Base-by-base conservation (phyloP, 2,797 vertebrate species). In the Xenops minutus region DNA sequence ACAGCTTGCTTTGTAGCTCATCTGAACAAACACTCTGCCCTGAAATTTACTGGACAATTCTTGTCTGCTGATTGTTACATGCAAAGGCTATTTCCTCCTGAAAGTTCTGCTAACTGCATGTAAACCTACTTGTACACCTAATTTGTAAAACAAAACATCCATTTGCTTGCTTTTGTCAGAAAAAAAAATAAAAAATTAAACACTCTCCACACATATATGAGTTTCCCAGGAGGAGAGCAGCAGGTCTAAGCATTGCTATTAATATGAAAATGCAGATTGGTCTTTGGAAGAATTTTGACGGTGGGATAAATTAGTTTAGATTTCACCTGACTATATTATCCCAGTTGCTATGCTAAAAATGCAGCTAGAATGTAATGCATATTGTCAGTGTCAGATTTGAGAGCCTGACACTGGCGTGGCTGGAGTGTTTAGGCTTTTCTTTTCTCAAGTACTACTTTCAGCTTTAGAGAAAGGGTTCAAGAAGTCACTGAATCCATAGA, bases 321-420 rank as follows among this genome's bases (percentile, higher is more conserved):
- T 97, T 97, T 96, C 91, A 90, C 91, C 91, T 91, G 95, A 95
- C 85, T 94, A 30, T 90, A 67, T 97, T 96, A 89, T 96, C 85
- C 48, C 39, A 46, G 63, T 51, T 96, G 75, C 49, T 92, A 63
- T 95, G 86, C 85, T 94, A 91, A 94, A 97, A 96, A 94, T 86
- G 84, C 84, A 95, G 74, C 71, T 41, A 73, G 94, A 87, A 89
- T 73, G 41, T 59, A 88, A 86, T 67, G 64, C 67, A 10, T 59
- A 49, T 80, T 80, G 89, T 63, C 87, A 79, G 90, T 49, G 39
- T 66, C 66, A 92, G 88, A 69, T 36, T 59, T 49, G 67, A 92
- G 97, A 91, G 85, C 48, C 64, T 86, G 92, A 86, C 87, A 85
- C 39, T 75, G 72, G 69, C 9, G 37, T 90, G 88, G 68, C 68